A percentile compares a stretch with the other conserved stretches of the same genome.
Conservation (phyloP, 2,888 invertebrate species). For the Orthosia cruda region DNA sequence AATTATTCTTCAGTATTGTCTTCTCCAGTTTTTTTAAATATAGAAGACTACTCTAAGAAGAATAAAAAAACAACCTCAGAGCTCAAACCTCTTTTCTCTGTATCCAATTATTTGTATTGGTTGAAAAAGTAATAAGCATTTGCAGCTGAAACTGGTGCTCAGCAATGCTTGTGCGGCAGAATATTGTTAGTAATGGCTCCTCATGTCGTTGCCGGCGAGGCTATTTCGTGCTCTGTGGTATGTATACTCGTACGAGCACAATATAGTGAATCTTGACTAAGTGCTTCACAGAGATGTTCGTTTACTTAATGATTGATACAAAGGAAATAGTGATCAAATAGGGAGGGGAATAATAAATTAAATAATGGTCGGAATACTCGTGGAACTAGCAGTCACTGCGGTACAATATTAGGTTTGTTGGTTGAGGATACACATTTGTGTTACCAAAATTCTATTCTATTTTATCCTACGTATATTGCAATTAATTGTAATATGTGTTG, state of each 20-base stretch:
- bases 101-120: too few relatives aligned
- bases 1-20: too few relatives aligned
- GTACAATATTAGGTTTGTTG: neutral
- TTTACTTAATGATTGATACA: conserved; percentile 14
- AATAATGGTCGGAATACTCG: conserved; percentile 4
- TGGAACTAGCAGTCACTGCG: neutral
- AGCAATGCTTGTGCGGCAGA: neutral
- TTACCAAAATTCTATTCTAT: too few relatives aligned
- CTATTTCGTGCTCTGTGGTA: neutral
- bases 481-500: too few relatives aligned
- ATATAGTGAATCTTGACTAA: conserved; percentile 22
- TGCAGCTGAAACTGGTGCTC: too few relatives aligned
- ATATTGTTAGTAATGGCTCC: neutral
- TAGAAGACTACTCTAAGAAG: too few relatives aligned
- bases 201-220: neutral
- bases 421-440: neutral
- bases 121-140: too few relatives aligned
- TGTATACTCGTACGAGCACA: neutral
- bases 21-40: too few relatives aligned
- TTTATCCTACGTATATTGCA: too few relatives aligned
- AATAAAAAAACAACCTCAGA: too few relatives aligned
- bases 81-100: too few relatives aligned
- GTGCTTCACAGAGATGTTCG: conserved; percentile 8
- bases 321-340: conserved; percentile 2
- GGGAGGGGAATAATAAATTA: neutral